These are phyloP conservation scores for Platynereis dumerilii DNA, from an alignment of 2,888 invertebrate species.

Conservation along the genomic window DNA sequence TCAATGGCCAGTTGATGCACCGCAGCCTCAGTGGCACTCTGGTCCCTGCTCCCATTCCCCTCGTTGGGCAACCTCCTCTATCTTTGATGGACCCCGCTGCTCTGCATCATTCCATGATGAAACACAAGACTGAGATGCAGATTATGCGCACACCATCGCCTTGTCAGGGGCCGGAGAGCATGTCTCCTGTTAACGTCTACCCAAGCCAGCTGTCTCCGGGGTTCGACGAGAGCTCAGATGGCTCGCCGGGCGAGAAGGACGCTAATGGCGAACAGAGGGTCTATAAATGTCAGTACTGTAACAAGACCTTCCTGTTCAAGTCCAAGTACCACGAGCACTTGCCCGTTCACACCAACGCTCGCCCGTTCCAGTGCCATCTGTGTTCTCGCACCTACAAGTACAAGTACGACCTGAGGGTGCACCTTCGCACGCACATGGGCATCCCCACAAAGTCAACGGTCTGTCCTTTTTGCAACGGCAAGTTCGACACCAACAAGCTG, in stretches of 20 bases:
- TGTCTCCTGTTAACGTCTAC: too few species aligned
- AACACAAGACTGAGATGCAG: too few species aligned
- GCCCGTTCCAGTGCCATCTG: slow-evolving; percentile 43
- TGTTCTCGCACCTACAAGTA: slow-evolving; percentile 45
- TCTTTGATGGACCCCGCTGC: too few species aligned
- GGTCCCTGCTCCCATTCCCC: slow-evolving; percentile 5
- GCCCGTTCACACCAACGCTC: slow-evolving; percentile 43
- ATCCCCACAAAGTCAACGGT: slow-evolving; percentile 46
- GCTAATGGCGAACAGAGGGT: slow-evolving; percentile 31
- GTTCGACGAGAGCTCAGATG: neutral
- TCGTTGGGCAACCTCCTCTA: neutral
- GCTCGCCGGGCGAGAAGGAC: slow-evolving; percentile 15
- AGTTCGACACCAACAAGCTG: slow-evolving; percentile 41
- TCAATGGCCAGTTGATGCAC: slow-evolving; percentile 7
- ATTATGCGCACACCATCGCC: too few species aligned
- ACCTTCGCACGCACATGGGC: slow-evolving; percentile 43
- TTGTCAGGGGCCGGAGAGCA: too few species aligned
- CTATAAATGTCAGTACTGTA: slow-evolving; percentile 40
- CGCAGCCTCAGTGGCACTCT: neutral
- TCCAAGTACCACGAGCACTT: slow-evolving; percentile 44
- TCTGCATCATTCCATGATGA: too few species aligned
- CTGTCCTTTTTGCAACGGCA: slow-evolving; percentile 41
- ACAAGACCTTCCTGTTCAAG: slow-evolving; percentile 43
- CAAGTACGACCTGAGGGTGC: slow-evolving; percentile 44
- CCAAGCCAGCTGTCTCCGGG: too few species aligned